Evolutionary conservation across 2,888 invertebrate genomes (phyloP), one percentile per base, ranked within the genome.

Genomic region (Anoplius nigerrimus): DNA sequence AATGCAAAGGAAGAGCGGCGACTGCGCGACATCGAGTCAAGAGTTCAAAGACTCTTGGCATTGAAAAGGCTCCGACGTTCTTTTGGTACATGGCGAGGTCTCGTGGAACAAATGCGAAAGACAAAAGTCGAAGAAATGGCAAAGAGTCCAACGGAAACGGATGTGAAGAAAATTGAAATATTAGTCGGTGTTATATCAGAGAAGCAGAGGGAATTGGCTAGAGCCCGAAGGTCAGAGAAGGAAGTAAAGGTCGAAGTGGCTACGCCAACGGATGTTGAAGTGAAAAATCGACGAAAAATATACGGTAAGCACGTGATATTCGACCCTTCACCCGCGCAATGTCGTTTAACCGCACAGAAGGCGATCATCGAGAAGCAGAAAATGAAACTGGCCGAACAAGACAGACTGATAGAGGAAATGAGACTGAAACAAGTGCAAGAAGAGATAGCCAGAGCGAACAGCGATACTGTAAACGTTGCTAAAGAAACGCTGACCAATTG

Each of bases 311-410:
- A 43, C 11, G 53, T 58, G 2, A 54, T 76, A 5, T 71, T 78
- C 13, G 82, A 83, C 0, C 34, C 34, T 34, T 73, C 86, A 1
- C 82, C 84, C 0, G 83, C 84, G 3, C 79, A 81, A 45, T 81
- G 67, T 58, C 82, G 85, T 18, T 62, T 88, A 3, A 92, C 92
- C 86, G 91, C 93, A 11, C 95, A 95, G 84, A 93, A 93, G 83
- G 92, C 92, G 75, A 93, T 95, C 52, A 95, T 95, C 67, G 92
- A 94, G 27, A 87, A 93, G 27, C 95, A 95, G 86, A 93, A 92
- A 84, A 89, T 91, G 0, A 94, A 94, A 88, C 85, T 95, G 67
- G 92, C 93, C 67, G 92, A 94, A 68, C 94, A 95, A 86, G 93
- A 92, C 76, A 91, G 92, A 79, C 84, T 94, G n/a, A 95, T 95